phyloP scores from a whole-genome alignment of 1,140 invertebrate species.

The Drosophila nebulosa region DNA sequence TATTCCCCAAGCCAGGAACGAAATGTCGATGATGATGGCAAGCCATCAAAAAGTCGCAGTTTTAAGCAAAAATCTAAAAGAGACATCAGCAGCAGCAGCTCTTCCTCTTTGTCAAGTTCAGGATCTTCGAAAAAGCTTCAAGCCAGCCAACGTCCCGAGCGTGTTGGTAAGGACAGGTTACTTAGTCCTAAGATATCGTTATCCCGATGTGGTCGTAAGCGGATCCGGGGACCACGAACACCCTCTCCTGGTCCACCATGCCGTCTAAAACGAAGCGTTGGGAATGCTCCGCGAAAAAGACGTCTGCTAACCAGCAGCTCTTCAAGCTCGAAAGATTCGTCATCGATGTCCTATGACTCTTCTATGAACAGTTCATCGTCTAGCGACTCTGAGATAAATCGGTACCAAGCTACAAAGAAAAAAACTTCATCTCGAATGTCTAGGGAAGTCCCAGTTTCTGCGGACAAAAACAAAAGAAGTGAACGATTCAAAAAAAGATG shows the following conservation, averaged over 20 bases:
- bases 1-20: not conserved
- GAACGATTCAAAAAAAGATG: not conserved
- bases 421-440: not conserved
- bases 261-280: too few relatives aligned
- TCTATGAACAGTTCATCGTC: not conserved
- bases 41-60: not conserved
- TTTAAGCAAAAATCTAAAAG: not conserved
- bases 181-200: not conserved
- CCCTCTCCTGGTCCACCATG: not conserved
- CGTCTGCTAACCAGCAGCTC: conserved; percentile 2
- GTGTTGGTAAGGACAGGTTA: too few relatives aligned
- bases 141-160: not conserved
- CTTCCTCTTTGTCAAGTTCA: not conserved
- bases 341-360: not conserved
- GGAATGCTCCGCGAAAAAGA: not conserved
- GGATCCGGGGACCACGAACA: not conserved
- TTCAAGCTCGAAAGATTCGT: not conserved
- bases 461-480: not conserved
- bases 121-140: not conserved
- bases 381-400: not conserved
- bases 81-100: not conserved
- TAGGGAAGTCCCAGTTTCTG: not conserved
- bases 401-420: not conserved
- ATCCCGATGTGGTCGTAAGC: not conserved
- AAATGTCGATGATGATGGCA: not conserved